Conservation (phyloP, 1,140 invertebrate species). For the Leptinotarsa texana region DNA sequence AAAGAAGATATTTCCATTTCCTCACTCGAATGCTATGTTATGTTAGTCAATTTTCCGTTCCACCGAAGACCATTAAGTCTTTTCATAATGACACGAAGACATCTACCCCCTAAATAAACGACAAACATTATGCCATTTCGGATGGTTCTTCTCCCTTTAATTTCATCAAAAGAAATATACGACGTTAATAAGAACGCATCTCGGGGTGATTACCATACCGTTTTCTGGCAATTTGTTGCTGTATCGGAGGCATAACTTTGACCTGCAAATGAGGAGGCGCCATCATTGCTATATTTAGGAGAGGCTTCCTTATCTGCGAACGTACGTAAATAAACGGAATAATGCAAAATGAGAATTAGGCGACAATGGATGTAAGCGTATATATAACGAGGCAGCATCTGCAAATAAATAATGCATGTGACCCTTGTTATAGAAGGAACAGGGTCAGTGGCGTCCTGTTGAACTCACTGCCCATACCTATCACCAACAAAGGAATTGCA, state of each 20-base stretch:
- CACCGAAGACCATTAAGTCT: too few relatives aligned
- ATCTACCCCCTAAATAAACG: neutral
- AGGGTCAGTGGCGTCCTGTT: neutral
- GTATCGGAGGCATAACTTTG: neutral
- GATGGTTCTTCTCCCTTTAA: neutral
- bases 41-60: too few relatives aligned
- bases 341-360: conserved; percentile 8
- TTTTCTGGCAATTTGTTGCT: neutral
- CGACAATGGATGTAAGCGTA: neutral
- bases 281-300: neutral
- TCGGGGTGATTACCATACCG: neutral
- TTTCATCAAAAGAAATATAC: neutral
- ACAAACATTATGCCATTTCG: neutral
- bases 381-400: neutral
- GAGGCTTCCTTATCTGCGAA: neutral
- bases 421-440: conserved; percentile 2
- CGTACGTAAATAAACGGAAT: conserved; percentile 6
- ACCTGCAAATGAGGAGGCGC: neutral
- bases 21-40: too few relatives aligned
- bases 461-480: neutral
- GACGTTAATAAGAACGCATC: neutral
- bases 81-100: too few relatives aligned
- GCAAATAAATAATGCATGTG: conserved; percentile 6
- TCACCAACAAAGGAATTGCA: too few relatives aligned
- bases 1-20: too few relatives aligned